Conservation (phyloP, 2,888 invertebrate genomes). For the Lasioglossum pauxillum region DNA sequence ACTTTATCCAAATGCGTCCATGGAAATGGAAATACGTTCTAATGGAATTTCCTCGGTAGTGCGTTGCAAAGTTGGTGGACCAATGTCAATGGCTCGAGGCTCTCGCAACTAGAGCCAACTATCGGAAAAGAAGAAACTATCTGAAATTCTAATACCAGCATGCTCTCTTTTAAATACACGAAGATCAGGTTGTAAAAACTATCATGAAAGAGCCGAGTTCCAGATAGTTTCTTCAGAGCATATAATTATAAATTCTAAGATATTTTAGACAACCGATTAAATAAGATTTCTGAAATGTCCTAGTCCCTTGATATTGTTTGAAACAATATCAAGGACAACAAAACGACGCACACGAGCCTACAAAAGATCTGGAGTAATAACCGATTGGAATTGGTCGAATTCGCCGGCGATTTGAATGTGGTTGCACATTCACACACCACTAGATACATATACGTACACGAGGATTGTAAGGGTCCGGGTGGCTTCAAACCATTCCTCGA, state of each 20-base stretch:
- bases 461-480: too few relatives aligned
- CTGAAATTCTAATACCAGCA: neutral
- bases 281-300: too few relatives aligned
- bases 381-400: too few relatives aligned
- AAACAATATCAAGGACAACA: too few relatives aligned
- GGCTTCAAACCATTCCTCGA: too few relatives aligned
- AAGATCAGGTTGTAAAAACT: neutral
- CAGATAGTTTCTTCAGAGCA: neutral
- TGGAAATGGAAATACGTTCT: conserved; percentile 27
- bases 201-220: neutral
- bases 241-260: neutral
- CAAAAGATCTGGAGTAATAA: too few relatives aligned
- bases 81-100: conserved; percentile 14
- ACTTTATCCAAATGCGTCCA: neutral
- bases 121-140: conserved; percentile 15
- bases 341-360: too few relatives aligned
- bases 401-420: too few relatives aligned
- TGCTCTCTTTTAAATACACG: neutral
- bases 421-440: too few relatives aligned
- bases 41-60: conserved; percentile 9
- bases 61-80: neutral
- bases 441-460: too few relatives aligned
- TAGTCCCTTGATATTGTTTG: too few relatives aligned
- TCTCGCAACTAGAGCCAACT: neutral
- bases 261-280: too few relatives aligned